phyloP scores from a whole-genome alignment of 2,888 invertebrate genomes.

The Catocala nupta region DNA sequence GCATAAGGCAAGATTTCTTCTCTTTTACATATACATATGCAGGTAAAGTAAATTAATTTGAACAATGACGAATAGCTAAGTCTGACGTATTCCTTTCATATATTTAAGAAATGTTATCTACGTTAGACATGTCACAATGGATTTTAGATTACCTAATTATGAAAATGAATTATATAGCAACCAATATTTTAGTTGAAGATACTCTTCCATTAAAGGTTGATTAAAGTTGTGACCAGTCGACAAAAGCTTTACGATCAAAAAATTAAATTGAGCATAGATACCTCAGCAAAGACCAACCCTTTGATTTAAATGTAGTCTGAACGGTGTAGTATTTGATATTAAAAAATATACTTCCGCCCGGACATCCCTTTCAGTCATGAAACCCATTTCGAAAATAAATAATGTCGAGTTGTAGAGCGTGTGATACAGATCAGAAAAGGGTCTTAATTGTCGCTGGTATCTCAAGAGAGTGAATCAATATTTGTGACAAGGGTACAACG shows the following conservation, averaged over 20 bases:
- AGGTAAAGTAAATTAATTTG: not conserved
- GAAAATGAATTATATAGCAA: too few species aligned
- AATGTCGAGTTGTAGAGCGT: constrained; percentile 20
- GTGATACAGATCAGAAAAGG: constrained; percentile 35
- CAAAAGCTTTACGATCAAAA: not conserved
- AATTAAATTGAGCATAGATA: not conserved
- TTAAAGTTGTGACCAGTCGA: not conserved
- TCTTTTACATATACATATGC: not conserved
- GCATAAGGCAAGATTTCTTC: not conserved
- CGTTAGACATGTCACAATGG: too few species aligned
- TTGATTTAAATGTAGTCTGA: constrained; percentile 3
- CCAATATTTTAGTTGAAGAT: too few species aligned
- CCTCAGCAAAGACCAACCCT: not conserved
- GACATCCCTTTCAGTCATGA: not conserved
- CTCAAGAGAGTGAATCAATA: constrained; percentile 48
- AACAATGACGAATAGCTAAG: too few species aligned
- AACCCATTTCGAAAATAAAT: constrained; percentile 30
- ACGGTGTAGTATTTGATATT: not conserved
- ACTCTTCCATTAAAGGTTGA: not conserved
- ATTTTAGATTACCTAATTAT: too few species aligned
- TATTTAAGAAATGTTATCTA: too few species aligned
- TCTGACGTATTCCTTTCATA: too few species aligned
- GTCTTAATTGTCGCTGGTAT: constrained; percentile 48
- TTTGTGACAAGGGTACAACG: constrained; percentile 44
- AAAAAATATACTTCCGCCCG: not conserved